Conservation (phyloP, 2,888 invertebrate genomes). For the Chrysolina oricalcia region DNA sequence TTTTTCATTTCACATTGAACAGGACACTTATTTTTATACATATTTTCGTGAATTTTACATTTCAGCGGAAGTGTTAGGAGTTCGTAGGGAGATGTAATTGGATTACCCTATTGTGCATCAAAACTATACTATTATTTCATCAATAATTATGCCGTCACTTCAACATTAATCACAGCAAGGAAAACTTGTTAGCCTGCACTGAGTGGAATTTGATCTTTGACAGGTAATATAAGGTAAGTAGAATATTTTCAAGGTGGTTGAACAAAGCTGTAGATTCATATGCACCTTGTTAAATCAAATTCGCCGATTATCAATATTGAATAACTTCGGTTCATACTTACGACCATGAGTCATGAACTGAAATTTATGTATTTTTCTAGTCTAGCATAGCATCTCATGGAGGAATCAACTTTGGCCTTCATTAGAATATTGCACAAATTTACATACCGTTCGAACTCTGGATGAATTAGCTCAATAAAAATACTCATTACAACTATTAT, state of each 20-base stretch:
- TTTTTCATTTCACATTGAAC: too few species aligned
- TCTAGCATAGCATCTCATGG: neutral
- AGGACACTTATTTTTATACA: too few species aligned
- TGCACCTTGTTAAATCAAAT: neutral
- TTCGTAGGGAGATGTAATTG: neutral
- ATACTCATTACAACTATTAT: conserved; percentile 6
- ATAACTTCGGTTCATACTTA: neutral
- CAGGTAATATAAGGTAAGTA: neutral
- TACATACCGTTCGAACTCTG: neutral
- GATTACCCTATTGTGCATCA: neutral
- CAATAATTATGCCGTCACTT: neutral
- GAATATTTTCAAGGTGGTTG: conserved; percentile 1
- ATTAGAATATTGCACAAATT: neutral
- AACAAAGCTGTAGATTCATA: neutral
- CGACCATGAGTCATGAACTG: neutral
- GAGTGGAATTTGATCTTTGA: conserved; percentile 22
- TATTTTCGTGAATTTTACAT: too few species aligned
- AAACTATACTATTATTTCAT: neutral
- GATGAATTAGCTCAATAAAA: neutral
- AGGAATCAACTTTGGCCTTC: neutral
- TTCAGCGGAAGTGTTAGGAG: neutral
- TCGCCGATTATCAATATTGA: neutral
- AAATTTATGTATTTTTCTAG: neutral
- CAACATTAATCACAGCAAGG: neutral
- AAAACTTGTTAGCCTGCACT: conserved; percentile 15